A percentile compares a stretch with the other conserved stretches of the same genome.
Conservation (phyloP, 2,113 vertebrate genomes). For the Machaerirhynchus nigripectus region DNA sequence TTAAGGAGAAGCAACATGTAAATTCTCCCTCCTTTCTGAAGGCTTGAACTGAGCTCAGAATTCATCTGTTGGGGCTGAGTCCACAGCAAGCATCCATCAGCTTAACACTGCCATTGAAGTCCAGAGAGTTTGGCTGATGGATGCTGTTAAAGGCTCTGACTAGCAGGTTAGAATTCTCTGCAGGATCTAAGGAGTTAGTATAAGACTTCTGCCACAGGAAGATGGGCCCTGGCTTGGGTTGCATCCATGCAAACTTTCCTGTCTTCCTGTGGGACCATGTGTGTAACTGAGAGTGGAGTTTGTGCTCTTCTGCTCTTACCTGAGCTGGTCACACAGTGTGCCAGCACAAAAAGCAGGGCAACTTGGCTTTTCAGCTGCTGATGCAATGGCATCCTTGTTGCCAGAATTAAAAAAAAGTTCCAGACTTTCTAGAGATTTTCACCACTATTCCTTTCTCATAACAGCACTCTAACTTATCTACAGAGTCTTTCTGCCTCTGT, state of each 20-base stretch:
- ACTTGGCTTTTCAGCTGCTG: constrained; percentile 19
- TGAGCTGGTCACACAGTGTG: neutral
- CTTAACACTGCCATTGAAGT: neutral
- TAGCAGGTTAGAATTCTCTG: neutral
- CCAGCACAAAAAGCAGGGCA: neutral
- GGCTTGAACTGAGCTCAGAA: constrained; percentile 52
- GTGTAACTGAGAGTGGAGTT: neutral
- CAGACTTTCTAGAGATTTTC: neutral
- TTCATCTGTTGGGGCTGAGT: neutral
- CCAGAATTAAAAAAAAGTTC: neutral
- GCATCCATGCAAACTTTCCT: neutral
- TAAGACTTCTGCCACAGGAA: neutral
- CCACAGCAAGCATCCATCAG: constrained; percentile 24
- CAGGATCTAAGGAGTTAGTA: neutral
- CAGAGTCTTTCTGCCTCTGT: neutral
- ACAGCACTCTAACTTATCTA: neutral
- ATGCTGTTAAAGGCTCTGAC: constrained; percentile 29
- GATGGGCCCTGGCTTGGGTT: neutral
- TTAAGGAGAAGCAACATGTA: neutral
- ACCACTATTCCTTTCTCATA: neutral
- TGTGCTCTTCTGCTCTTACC: neutral
- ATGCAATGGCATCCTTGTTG: neutral
- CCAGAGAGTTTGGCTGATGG: constrained; percentile 27
- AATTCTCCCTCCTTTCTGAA: constrained; percentile 19
- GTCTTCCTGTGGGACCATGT: neutral